Evolutionary conservation across 1,140 invertebrate genomes (phyloP).

Genomic region (Microplitis mediator): DNA sequence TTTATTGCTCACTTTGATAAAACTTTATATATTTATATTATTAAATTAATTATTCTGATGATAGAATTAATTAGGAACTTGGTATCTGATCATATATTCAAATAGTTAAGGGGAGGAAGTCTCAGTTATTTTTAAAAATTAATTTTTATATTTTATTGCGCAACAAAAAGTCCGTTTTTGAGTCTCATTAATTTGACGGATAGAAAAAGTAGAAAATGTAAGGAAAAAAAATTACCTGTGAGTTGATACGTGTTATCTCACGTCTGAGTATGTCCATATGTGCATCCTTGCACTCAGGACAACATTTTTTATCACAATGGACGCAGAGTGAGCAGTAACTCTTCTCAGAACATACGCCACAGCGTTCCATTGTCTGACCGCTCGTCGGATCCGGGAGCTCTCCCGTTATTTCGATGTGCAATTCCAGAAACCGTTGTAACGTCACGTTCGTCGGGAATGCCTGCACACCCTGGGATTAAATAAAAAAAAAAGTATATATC

Average conservation of each 20-base stretch:
- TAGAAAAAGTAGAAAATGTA: too few relatives aligned
- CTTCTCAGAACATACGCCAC: slow-evolving; percentile 93
- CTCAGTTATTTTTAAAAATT: too few relatives aligned
- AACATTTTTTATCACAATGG: slow-evolving; percentile 94
- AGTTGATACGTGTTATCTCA: slow-evolving; percentile 93
- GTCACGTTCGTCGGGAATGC: slow-evolving; percentile 96
- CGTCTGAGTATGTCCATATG: slow-evolving; percentile 94
- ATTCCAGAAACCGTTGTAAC: slow-evolving; percentile 90
- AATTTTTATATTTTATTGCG: too few relatives aligned
- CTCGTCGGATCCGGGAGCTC: slow-evolving; percentile 87
- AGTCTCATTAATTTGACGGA: too few relatives aligned
- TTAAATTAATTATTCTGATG: too few relatives aligned
- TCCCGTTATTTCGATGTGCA: slow-evolving; percentile 92
- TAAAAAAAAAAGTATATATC: slow-evolving; percentile 4
- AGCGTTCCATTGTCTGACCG: slow-evolving; percentile 84
- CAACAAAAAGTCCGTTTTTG: too few relatives aligned
- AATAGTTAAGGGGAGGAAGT: too few relatives aligned
- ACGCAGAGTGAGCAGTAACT: slow-evolving; percentile 86
- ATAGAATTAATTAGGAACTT: too few relatives aligned
- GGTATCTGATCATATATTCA: too few relatives aligned
- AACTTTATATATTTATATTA: too few relatives aligned
- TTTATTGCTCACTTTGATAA: background rate
- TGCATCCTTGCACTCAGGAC: slow-evolving; percentile 88
- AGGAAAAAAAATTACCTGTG: slow-evolving; percentile 69
- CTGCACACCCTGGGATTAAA: slow-evolving; percentile 74